A percentile compares a stretch with the other conserved stretches of the same genome.
phyloP scores from a whole-genome alignment of 2,113 vertebrate genomes.

The Prunella fulvescens region DNA sequence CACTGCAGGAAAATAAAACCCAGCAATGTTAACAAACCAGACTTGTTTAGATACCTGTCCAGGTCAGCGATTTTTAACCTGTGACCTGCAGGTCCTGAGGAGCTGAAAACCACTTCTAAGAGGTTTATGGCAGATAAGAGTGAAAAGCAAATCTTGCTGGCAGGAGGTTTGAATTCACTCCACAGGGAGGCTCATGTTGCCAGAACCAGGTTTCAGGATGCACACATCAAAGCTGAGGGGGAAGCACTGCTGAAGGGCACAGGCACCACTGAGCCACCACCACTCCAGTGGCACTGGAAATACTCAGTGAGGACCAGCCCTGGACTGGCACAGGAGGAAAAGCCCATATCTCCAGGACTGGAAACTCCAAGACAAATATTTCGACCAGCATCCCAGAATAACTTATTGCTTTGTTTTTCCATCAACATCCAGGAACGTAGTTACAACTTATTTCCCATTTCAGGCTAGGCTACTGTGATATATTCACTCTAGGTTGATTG shows the following conservation, averaged over 20 bases:
- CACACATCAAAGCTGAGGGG: neutral
- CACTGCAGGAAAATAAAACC: neutral
- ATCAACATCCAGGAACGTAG: neutral
- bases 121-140: neutral
- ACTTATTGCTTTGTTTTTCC: neutral
- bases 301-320: accelerated
- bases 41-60: neutral
- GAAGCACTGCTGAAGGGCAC: neutral
- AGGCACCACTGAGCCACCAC: neutral
- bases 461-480: accelerated
- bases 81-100: neutral
- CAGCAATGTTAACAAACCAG: neutral
- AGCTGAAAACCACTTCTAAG: neutral
- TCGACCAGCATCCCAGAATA: neutral
- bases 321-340: neutral
- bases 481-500: neutral
- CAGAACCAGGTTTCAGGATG: neutral
- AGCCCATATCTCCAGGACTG: neutral
- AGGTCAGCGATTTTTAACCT: neutral
- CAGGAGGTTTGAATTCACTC: neutral
- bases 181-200: accelerated
- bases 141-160: neutral
- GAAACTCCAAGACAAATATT: neutral
- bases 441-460: neutral
- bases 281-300: neutral